phyloP scores from a whole-genome alignment of 2,797 vertebrate species.

The Argyrosomus regius region DNA sequence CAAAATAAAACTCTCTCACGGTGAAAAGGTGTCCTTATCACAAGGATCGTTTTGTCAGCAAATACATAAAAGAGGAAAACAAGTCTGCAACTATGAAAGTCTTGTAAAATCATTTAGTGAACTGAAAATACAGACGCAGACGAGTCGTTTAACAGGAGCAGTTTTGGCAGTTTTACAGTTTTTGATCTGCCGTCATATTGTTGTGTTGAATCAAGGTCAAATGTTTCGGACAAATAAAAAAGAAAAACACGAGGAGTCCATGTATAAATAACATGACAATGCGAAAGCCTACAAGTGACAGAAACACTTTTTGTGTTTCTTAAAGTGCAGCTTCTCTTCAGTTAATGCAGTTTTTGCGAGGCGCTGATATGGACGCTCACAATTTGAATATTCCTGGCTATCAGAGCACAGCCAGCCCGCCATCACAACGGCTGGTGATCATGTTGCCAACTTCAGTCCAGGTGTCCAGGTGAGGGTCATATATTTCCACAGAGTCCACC shows the following conservation, averaged over 20 bases:
- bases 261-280: constrained; percentile 51
- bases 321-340: constrained; percentile 60
- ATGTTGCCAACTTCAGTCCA: constrained; percentile 98
- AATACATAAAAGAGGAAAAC: constrained; percentile 13
- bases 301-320: constrained; percentile 38
- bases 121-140: constrained; percentile 14
- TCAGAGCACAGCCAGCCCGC: constrained; percentile 95
- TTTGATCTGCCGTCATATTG: constrained; percentile 17
- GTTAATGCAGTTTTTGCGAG: constrained; percentile 13
- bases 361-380: constrained; percentile 15
- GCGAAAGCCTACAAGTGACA: constrained; percentile 23
- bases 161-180: constrained; percentile 49
- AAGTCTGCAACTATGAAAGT: background rate
- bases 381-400: background rate
- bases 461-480: constrained; percentile 95
- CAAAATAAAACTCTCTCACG: background rate
- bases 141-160: constrained; percentile 24
- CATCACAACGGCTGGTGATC: constrained; percentile 98
- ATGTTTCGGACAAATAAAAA: constrained; percentile 15
- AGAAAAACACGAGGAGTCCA: constrained; percentile 1
- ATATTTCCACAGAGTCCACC: constrained; percentile 96
- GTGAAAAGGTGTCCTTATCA: constrained; percentile 23
- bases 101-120: constrained; percentile 15
- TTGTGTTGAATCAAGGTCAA: constrained; percentile 21
- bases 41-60: constrained; percentile 17